These are phyloP conservation scores for Allolobophora icterica DNA, from an alignment of 2,888 invertebrate genomes.

Conservation along the genomic window DNA sequence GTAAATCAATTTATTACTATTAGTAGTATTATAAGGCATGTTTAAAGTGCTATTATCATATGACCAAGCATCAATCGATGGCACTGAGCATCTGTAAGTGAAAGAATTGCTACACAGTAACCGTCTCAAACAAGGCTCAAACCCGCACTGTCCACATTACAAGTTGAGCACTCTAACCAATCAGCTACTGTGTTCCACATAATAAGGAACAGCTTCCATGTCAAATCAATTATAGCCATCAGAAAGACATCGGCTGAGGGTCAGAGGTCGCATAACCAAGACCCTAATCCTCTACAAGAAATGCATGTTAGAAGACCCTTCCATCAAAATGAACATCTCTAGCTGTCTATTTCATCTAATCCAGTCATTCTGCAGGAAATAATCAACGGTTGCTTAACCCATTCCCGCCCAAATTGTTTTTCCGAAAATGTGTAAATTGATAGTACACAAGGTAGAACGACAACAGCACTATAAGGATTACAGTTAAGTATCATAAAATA, in stretches of 20 bases:
- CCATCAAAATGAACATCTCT: background rate
- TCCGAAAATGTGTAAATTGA: too few relatives aligned
- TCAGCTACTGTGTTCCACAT: background rate
- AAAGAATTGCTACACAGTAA: background rate
- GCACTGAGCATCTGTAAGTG: too few relatives aligned
- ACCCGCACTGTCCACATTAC: too few relatives aligned
- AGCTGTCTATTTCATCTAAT: background rate
- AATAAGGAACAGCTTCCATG: background rate
- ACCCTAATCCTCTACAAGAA: background rate
- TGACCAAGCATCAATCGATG: too few relatives aligned
- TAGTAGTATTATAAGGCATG: background rate
- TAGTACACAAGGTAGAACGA: too few relatives aligned
- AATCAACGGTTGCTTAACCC: too few relatives aligned
- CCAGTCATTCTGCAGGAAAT: background rate
- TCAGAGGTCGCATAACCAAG: background rate
- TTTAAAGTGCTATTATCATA: too few relatives aligned
- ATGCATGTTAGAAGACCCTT: background rate
- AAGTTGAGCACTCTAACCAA: too few relatives aligned
- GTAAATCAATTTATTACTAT: constrained; percentile 23
- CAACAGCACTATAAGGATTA: too few relatives aligned
- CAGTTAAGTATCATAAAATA: too few relatives aligned
- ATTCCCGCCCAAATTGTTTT: too few relatives aligned
- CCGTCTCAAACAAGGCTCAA: too few relatives aligned
- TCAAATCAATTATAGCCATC: background rate
- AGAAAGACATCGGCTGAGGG: background rate